Evolutionary conservation across 23 tunicate species (phyloP).

Genomic region (Corella eumyota): DNA sequence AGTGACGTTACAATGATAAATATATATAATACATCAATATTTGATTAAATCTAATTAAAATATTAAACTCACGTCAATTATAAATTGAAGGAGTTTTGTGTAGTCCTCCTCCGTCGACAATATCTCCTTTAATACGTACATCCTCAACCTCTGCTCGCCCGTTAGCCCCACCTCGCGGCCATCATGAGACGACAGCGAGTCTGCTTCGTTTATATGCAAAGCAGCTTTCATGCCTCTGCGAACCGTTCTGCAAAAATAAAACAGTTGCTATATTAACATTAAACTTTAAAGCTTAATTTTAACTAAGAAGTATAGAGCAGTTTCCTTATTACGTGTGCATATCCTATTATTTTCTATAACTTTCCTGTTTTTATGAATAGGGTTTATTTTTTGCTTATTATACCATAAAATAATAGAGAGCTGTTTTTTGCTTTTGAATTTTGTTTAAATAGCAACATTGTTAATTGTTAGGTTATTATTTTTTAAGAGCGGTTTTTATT

Average conservation of each 20-base stretch:
- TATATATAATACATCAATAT: background rate
- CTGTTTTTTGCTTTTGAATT: too few species aligned
- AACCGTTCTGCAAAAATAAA: constrained; percentile 31
- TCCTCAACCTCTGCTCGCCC: constrained; percentile 42
- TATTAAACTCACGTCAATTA: constrained; percentile 31
- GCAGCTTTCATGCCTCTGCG: constrained; percentile 30
- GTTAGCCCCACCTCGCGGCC: constrained; percentile 25
- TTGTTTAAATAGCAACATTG: too few species aligned
- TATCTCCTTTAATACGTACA: constrained; percentile 53
- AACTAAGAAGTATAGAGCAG: too few species aligned
- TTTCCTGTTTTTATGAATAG: too few species aligned
- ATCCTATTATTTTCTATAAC: too few species aligned
- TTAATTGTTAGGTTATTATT: too few species aligned
- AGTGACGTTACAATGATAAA: constrained; percentile 3
- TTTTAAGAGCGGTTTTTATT: too few species aligned
- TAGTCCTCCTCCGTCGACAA: constrained; percentile 47
- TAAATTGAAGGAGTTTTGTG: constrained; percentile 24
- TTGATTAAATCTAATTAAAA: background rate
- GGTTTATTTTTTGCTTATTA: too few species aligned
- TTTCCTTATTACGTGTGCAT: too few species aligned
- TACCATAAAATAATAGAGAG: too few species aligned
- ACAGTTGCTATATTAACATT: too few species aligned
- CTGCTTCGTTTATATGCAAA: constrained; percentile 47
- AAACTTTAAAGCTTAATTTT: too few species aligned
- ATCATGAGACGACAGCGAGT: background rate